phyloP scores from a whole-genome alignment of 1,140 invertebrate genomes.

The Hyles vespertilio region DNA sequence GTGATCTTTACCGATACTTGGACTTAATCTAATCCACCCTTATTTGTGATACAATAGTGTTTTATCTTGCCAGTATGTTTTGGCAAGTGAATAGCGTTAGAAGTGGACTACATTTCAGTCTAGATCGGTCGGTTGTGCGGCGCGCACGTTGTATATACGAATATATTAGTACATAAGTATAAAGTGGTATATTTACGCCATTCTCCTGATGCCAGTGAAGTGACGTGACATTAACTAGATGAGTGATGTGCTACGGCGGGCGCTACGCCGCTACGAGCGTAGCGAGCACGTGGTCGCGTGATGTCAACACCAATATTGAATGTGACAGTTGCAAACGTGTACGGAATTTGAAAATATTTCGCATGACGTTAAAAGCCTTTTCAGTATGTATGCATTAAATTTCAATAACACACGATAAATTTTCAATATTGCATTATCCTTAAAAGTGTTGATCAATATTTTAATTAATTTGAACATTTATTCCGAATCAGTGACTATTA shows the following conservation, averaged over 20 bases:
- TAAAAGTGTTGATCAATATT: no score
- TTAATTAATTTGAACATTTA: no score
- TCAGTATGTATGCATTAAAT: no score
- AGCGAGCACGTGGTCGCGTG: conserved; percentile 9
- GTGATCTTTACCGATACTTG: conserved; percentile 12
- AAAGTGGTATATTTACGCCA: background rate
- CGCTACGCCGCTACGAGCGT: conserved; percentile 1
- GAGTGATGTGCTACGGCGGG: conserved; percentile 11
- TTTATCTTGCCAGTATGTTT: conserved; percentile 46
- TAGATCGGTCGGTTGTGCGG: conserved; percentile 45
- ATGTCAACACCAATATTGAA: conserved; percentile 11
- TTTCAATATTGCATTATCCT: no score
- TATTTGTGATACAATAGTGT: conserved; percentile 39
- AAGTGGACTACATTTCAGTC: conserved; percentile 49
- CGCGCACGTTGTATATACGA: conserved; percentile 45
- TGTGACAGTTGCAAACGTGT: conserved; percentile 19
- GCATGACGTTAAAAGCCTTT: no score
- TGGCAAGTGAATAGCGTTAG: conserved; percentile 38
- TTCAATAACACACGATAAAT: no score
- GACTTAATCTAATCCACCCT: conserved; percentile 27
- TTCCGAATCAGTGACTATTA: no score
- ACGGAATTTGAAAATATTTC: conserved; percentile 15
- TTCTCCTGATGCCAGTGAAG: conserved; percentile 12
- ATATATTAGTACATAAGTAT: conserved; percentile 17
- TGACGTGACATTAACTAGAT: conserved; percentile 18